Percentiles rank a stretch among this genome's conserved stretches.
These are phyloP conservation scores for Mustela lutreola DNA, from an alignment of 2,113 vertebrate genomes.

Conservation along the genomic window DNA sequence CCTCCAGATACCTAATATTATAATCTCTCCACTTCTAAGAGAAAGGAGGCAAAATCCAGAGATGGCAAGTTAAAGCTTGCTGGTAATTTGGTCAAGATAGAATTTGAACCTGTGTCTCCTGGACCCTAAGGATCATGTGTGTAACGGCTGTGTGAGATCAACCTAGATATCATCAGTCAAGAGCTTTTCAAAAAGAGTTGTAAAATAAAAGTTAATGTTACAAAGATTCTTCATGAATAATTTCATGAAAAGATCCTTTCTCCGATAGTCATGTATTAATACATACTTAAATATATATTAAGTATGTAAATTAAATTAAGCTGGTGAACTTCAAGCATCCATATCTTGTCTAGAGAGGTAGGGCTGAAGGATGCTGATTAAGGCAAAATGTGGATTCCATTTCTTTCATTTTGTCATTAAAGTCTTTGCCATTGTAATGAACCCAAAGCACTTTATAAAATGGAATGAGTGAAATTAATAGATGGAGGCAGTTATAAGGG, in stretches of 20 bases:
- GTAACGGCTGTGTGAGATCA: neutral
- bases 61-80: neutral
- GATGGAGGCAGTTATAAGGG: neutral
- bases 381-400: neutral
- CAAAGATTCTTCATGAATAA: neutral
- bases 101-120: neutral
- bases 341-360: neutral
- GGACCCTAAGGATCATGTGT: neutral
- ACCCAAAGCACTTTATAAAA: neutral
- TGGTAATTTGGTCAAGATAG: neutral
- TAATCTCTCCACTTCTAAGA: neutral
- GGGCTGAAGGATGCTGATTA: neutral
- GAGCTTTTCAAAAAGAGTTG: neutral
- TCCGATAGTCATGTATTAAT: neutral
- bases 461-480: neutral
- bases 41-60: neutral
- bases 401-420: constrained; percentile 24
- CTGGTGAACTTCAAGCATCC: neutral
- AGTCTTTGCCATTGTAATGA: neutral
- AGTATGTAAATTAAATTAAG: neutral
- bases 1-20: neutral
- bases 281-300: neutral
- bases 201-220: neutral
- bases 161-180: neutral
- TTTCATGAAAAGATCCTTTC: constrained; percentile 29